Base-by-base conservation (phyloP, 2,113 vertebrate species). In the Podilymbus podiceps region DNA sequence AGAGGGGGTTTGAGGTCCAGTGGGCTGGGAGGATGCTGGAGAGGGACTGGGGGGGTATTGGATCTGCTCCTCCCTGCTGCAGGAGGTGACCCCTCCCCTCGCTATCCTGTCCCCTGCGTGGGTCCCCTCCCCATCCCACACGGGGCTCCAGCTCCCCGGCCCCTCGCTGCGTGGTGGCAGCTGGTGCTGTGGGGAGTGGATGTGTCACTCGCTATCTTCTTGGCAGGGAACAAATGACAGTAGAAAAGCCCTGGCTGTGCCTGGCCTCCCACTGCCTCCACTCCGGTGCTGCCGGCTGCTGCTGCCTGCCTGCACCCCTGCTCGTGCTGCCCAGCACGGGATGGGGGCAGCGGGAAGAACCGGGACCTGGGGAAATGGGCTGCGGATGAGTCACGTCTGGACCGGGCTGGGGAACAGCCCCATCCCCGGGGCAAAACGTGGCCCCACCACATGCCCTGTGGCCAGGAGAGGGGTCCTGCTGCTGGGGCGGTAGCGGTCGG, bases 151-250 rank as follows among this genome's bases (percentile, higher is more conserved):
- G 59, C 68, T 81, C 68, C 73, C 5, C 1, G 11, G 89, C 87
- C 91, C 89, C 91, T 93, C 4, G 3, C 94, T 67, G 96, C 49
- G 75, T 53, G 87, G 89, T 1, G 13, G 93, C 95, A 96, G 95
- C 89, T 94, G 94, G 94, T 95, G 81, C 94, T 2, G 81, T 20
- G 22, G 66, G 77, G 87, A 88, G 87, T 35, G 84, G 60, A 95
- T 96, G 93, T 97, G 93, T 97, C 96, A 96, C 95, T 95, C 56
- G 55, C 86, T 78, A 17, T 82, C 87, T 90, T 78, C 83, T 89
- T 96, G 95, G 91, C 96, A 93, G 88, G 89, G 85, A 93, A 82
- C 50, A 62, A 75, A 44, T 4, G 40, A 31, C 1, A 10, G 52
- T 28, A 68, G 93, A 79, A 85, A 95, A 97, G 77, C 89, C 88